phyloP scores from a whole-genome alignment of 1,140 invertebrate species.

The Leptonema lineaticorne region DNA sequence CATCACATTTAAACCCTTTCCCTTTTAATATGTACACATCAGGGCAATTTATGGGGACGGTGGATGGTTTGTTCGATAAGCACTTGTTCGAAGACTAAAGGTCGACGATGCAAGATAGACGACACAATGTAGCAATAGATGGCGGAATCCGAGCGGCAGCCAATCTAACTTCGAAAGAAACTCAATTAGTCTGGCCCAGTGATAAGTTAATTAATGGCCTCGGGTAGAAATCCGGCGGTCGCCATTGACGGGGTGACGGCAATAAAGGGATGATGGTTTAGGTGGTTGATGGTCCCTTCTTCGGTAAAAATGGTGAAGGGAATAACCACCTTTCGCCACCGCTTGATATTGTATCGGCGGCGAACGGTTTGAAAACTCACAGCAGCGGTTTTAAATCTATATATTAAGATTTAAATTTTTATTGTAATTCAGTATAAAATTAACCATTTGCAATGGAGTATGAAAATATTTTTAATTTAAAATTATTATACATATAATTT shows the following conservation, averaged over 20 bases:
- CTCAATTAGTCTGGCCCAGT: constrained; percentile 43
- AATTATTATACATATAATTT: no score
- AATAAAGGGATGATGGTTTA: background rate
- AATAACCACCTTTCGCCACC: background rate
- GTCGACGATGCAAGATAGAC: background rate
- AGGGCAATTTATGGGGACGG: no score
- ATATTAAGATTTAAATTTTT: no score
- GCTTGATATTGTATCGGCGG: background rate
- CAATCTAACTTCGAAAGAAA: constrained; percentile 46
- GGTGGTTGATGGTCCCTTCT: background rate
- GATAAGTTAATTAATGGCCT: constrained; percentile 44
- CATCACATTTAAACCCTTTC: no score
- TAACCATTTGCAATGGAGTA: no score
- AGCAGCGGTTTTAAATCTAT: no score
- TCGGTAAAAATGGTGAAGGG: background rate
- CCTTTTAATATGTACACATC: no score
- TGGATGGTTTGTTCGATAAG: no score
- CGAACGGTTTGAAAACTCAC: no score
- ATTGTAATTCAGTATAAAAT: no score
- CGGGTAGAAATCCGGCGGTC: constrained; percentile 33
- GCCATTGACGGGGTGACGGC: constrained; percentile 30
- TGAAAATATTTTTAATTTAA: no score
- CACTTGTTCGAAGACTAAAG: background rate
- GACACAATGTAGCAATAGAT: constrained; percentile 25
- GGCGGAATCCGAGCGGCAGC: constrained; percentile 40